Conservation (phyloP, 2,113 vertebrate species). For the Ptilorrhoa leucosticta region DNA sequence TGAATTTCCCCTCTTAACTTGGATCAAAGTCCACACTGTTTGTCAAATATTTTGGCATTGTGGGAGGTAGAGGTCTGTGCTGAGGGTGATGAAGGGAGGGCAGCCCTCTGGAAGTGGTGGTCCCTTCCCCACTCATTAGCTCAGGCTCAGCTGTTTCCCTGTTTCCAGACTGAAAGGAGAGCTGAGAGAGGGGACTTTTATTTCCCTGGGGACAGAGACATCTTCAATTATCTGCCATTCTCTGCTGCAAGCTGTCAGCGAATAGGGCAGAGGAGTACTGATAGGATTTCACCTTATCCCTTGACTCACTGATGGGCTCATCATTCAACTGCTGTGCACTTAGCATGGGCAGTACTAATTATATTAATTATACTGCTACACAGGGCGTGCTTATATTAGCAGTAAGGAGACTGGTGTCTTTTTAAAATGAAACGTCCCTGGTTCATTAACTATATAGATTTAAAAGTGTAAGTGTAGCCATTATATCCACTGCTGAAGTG, state of each 20-base stretch:
- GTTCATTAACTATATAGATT: neutral
- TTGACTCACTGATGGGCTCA: constrained; percentile 13
- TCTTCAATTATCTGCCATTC: constrained; percentile 46
- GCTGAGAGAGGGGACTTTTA: constrained; percentile 11
- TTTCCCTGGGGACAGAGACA: constrained; percentile 49
- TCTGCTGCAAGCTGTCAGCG: neutral
- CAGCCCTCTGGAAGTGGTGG: neutral
- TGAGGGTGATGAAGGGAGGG: neutral
- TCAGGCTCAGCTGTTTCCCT: constrained; percentile 43
- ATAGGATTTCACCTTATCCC: constrained; percentile 50
- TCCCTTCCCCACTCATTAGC: constrained; percentile 49
- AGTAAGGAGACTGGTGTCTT: neutral
- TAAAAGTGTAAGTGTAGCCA: neutral
- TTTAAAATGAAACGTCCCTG: neutral
- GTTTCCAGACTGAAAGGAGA: constrained; percentile 44
- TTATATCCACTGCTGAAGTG: neutral
- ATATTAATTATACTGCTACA: constrained; percentile 5
- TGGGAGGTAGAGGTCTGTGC: neutral
- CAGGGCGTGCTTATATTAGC: neutral
- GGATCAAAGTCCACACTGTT: neutral
- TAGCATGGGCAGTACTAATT: constrained; percentile 17
- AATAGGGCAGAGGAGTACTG: neutral
- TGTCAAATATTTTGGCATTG: neutral
- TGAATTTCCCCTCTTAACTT: neutral
- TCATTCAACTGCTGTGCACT: constrained; percentile 25